A percentile compares a stretch with the other conserved stretches of the same genome.
These are phyloP conservation scores for Eudorcas thomsonii DNA, from an alignment of 2,113 vertebrate species.

Conservation along the genomic window DNA sequence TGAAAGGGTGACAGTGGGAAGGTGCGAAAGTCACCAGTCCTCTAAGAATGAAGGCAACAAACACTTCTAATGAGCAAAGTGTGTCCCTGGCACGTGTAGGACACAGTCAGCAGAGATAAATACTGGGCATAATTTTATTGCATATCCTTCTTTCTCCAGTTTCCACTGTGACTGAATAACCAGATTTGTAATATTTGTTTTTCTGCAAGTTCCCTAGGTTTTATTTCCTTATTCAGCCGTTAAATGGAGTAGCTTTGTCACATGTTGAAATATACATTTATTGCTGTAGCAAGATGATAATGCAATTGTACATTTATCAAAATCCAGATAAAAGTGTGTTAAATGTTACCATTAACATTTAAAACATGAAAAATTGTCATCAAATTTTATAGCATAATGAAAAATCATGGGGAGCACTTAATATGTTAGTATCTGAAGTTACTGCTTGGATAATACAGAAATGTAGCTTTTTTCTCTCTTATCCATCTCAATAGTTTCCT, in stretches of 20 bases:
- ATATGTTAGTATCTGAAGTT: not conserved
- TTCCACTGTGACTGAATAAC: not conserved
- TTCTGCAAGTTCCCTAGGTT: not conserved
- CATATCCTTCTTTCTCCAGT: not conserved
- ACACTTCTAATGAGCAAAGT: not conserved
- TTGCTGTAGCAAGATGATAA: not conserved
- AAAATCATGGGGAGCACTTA: conserved; percentile 2
- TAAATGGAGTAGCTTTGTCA: not conserved
- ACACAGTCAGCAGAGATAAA: not conserved
- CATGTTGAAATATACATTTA: not conserved
- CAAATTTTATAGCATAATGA: conserved; percentile 49
- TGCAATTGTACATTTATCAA: not conserved
- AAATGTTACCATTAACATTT: conserved; percentile 26
- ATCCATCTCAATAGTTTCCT: not conserved
- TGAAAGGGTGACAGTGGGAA: not conserved
- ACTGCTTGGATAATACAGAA: not conserved
- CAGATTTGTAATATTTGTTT: not conserved
- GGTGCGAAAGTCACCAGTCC: not conserved
- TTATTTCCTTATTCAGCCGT: not conserved
- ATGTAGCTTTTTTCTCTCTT: not conserved
- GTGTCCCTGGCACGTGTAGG: not conserved
- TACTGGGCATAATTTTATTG: not conserved
- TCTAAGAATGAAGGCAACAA: not conserved
- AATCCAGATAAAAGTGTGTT: conserved; percentile 2
- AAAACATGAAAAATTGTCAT: conserved; percentile 27